phyloP scores from a whole-genome alignment of 2,888 invertebrate species.

The Philereme transversata region DNA sequence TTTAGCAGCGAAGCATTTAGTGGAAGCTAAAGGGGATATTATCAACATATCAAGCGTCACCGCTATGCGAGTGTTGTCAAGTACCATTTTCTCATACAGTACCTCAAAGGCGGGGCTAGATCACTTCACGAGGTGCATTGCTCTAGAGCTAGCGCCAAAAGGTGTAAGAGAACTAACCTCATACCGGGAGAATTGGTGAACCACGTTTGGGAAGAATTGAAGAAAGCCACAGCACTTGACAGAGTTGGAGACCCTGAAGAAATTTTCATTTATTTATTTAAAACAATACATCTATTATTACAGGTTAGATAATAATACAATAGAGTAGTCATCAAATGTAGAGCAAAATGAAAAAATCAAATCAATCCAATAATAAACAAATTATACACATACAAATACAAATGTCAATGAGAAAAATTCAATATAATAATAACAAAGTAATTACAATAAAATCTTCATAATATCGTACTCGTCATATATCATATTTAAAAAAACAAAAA shows the following conservation, averaged over 20 bases:
- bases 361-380: too few species aligned
- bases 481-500: too few species aligned
- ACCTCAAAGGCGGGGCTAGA: conserved; percentile 82
- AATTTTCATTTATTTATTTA: too few species aligned
- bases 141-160: conserved; percentile 89
- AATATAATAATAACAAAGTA: too few species aligned
- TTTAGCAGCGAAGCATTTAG: conserved; percentile 43
- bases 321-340: too few species aligned
- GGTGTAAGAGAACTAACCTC: conserved; percentile 84
- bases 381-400: too few species aligned
- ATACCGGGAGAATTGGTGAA: conserved; percentile 50
- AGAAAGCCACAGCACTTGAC: conserved; percentile 91
- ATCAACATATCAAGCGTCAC: conserved; percentile 51
- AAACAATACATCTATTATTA: too few species aligned
- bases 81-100: conserved; percentile 37
- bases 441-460: too few species aligned
- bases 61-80: conserved; percentile 11
- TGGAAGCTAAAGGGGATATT: conserved; percentile 50
- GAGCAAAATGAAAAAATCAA: too few species aligned
- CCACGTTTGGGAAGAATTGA: conserved; percentile 85
- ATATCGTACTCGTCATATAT: too few species aligned
- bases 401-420: too few species aligned
- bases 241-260: conserved; percentile 70
- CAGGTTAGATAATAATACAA: too few species aligned
- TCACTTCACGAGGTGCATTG: conserved; percentile 93